A percentile compares a stretch with the other conserved stretches of the same genome.
phyloP scores from a whole-genome alignment of 2,888 invertebrate species.

The Drosophila parthenogenetica region DNA sequence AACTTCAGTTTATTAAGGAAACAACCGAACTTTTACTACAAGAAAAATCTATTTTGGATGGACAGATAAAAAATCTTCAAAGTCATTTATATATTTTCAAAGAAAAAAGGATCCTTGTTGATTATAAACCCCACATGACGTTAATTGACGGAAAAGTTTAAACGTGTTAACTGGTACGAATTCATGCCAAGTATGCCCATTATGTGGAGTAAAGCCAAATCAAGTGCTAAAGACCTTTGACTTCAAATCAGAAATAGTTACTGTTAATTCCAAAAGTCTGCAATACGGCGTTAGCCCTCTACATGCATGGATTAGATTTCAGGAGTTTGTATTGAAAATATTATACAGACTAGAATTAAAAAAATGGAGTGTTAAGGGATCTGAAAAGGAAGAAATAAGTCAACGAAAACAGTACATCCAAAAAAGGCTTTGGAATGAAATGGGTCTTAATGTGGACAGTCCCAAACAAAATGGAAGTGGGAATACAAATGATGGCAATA shows the following conservation, averaged over 20 bases:
- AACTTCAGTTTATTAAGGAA: constrained; percentile 3
- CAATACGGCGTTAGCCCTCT: background rate
- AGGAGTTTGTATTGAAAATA: background rate
- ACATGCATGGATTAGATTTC: background rate
- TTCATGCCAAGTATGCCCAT: constrained; percentile 17
- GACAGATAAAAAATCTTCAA: too few relatives aligned
- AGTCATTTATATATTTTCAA: too few relatives aligned
- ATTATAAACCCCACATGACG: background rate
- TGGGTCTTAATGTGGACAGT: background rate
- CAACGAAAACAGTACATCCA: background rate
- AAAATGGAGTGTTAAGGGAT: background rate
- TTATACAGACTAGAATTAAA: background rate
- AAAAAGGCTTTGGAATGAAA: background rate
- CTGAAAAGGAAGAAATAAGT: background rate
- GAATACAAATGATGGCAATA: too few relatives aligned
- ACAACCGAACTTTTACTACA: background rate
- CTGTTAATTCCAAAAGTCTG: background rate
- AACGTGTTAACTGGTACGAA: constrained; percentile 17
- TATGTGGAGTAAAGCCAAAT: constrained; percentile 25
- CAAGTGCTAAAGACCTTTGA: background rate
- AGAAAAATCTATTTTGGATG: background rate
- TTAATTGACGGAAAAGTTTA: constrained; percentile 17
- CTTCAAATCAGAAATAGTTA: background rate
- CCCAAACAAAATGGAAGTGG: too few relatives aligned
- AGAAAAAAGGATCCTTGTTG: too few relatives aligned